Evolutionary conservation across 53 echinoderm and acorn worm genomes (phyloP), one percentile per base, ranked within the genome.

Genomic region (Antedon mediterranea): DNA sequence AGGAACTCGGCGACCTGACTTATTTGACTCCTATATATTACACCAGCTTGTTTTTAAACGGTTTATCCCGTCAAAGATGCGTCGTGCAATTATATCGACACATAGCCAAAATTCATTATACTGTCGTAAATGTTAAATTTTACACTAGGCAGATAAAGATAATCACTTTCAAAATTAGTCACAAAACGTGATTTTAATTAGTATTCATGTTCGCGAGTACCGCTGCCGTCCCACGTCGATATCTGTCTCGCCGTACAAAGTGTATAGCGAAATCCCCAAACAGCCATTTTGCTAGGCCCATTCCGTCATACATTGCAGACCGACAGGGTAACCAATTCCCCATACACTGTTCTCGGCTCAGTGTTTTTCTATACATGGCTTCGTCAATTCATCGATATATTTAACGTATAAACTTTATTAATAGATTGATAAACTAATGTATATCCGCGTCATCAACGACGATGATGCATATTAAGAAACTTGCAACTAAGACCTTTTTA

Each of bases 71-170:
- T 57, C 57, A 57, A 57, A 57, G 57, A 57, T 57, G 57, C 57
- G 57, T 18, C 57, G 57, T 11, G 23, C 23, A 57, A 57, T 57
- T 57, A 57, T 57, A 57, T 18, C 57, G 23, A 57, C 57, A 57
- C 57, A 57, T 57, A 57, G 57, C 23, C 57, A 26, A 57, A 57
- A 57, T 18, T 57, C 57, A 57, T 57, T 57, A 57, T 57, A 57
- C 57, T 57, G 57, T 57, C 57, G 23, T 18, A 57, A 3, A 57
- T 57, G 57, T 57, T 57, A 57, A 57, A 57, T 57, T 57, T 57
- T 57, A 57, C 57, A 57, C 57, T 57, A 57, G 57, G 57, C 57
- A 57, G 57, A 57, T 57, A 57, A 57, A 57, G 57, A 57, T 57
- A 57, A 57, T 57, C 57, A 26, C 9, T 57, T 57, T 57, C 57